Percentiles rank a stretch among this genome's conserved stretches.
Conservation (phyloP, 2,888 invertebrate genomes). For the Resseliella maxima region DNA sequence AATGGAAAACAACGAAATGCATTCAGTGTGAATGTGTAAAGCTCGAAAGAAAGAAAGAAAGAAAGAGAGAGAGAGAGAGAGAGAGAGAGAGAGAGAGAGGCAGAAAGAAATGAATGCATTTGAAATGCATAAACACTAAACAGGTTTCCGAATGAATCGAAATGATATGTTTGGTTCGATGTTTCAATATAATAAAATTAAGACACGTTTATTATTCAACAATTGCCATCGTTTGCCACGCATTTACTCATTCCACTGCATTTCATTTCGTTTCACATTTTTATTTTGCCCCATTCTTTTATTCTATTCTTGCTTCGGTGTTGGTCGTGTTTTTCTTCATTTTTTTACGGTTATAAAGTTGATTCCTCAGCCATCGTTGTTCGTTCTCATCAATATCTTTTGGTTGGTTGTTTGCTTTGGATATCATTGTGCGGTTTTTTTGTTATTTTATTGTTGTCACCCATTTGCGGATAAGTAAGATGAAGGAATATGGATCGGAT, state of each 20-base stretch:
- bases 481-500: background rate
- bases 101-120: background rate
- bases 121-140: conserved; percentile 21
- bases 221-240: conserved; percentile 32
- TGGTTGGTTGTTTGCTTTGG: background rate
- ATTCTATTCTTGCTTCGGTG: background rate
- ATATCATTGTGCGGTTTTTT: no score
- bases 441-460: background rate
- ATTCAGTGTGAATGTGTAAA: background rate
- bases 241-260: background rate
- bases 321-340: no score
- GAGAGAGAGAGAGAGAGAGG: background rate
- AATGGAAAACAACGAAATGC: background rate
- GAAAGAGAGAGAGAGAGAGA: no score
- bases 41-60: background rate
- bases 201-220: conserved; percentile 40
- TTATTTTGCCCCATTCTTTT: background rate
- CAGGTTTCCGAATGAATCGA: background rate
- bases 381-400: background rate
- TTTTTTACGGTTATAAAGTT: conserved; percentile 17
- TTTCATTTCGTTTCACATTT: background rate
- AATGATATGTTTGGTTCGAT: conserved; percentile 34
- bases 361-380: background rate
- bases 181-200: conserved; percentile 46
- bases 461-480: background rate